Conservation (phyloP, 2,113 vertebrate species). For the Cinclus mexicanus region DNA sequence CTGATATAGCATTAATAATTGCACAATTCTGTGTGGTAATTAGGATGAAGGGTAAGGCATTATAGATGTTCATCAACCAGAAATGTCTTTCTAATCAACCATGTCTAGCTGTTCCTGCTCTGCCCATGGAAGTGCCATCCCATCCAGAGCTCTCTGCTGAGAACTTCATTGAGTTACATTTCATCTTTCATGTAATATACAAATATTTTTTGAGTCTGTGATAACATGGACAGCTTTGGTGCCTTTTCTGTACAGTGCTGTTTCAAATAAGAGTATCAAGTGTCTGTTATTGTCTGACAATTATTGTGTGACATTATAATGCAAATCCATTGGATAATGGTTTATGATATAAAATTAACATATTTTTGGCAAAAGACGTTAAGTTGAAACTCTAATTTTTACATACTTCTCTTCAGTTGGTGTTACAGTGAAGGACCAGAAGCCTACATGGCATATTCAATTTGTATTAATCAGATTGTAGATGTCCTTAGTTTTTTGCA, state of each 20-base stretch:
- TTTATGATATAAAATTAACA: not conserved
- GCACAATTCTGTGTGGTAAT: not conserved
- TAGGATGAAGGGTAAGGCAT: not conserved
- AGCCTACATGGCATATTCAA: not conserved
- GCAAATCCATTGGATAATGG: not conserved
- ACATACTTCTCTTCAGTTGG: accelerated
- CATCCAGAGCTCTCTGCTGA: not conserved
- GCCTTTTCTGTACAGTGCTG: not conserved
- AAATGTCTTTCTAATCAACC: not conserved
- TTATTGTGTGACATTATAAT: not conserved
- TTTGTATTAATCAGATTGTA: not conserved
- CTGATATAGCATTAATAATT: not conserved
- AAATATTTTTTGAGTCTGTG: not conserved
- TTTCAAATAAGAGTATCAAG: not conserved
- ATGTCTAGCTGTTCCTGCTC: not conserved
- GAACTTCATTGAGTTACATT: not conserved
- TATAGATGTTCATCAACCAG: not conserved
- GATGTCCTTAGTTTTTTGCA: not conserved
- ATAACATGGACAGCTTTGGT: not conserved
- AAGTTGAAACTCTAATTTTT: not conserved
- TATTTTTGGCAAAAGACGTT: not conserved
- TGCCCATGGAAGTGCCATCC: not conserved
- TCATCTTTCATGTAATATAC: not conserved
- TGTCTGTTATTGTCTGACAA: not conserved
- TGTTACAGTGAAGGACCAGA: not conserved